phyloP scores from a whole-genome alignment of 1,140 invertebrate species.

The Geopemphigus sp. region DNA sequence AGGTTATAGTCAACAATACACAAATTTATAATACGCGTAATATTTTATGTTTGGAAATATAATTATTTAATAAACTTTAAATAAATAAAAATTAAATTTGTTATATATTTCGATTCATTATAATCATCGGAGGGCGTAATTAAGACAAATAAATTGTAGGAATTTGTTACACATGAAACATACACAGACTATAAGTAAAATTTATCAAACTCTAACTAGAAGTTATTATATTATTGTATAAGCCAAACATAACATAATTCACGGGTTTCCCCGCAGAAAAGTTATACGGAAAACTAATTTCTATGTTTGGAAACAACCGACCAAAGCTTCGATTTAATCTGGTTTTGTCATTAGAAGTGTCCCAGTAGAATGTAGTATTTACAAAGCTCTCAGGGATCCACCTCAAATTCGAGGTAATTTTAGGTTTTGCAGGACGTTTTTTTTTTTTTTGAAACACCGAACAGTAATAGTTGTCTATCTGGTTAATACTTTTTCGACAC shows the following conservation, averaged over 20 bases:
- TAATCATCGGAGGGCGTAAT: neutral
- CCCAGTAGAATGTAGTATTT: slow-evolving; percentile 2
- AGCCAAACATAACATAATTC: slow-evolving; percentile 25
- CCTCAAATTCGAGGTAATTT: slow-evolving; percentile 1
- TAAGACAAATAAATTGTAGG: neutral
- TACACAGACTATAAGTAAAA: slow-evolving; percentile 5
- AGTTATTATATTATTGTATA: neutral
- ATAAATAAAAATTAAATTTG: no score
- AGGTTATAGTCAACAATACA: no score
- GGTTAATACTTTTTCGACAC: neutral
- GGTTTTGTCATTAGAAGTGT: slow-evolving; percentile 28
- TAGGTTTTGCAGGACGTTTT: no score
- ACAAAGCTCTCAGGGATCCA: neutral
- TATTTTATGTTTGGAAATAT: no score
- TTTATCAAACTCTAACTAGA: neutral
- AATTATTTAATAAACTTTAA: no score
- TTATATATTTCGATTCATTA: neutral
- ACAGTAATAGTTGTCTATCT: neutral
- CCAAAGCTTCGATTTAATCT: slow-evolving; percentile 26
- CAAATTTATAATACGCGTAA: no score
- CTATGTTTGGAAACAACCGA: slow-evolving; percentile 9
- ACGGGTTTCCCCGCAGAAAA: neutral
- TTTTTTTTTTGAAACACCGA: neutral
- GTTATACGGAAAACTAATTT: slow-evolving; percentile 32
- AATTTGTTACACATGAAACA: neutral